These are phyloP conservation scores for Diplolepis rosae DNA, from an alignment of 2,888 invertebrate species.

Conservation along the genomic window DNA sequence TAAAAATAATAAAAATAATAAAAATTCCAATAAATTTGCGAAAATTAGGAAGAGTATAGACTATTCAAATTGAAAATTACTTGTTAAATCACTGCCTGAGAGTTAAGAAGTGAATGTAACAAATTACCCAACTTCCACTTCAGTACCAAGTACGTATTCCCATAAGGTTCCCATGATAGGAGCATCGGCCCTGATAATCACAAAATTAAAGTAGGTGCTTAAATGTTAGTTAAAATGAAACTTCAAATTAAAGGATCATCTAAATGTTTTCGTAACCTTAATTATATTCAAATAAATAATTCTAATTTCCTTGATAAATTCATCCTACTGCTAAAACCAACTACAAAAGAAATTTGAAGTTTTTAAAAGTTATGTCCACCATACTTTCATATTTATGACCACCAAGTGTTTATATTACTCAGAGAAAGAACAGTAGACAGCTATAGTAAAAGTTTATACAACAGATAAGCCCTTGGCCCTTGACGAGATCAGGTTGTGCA, in stretches of 20 bases:
- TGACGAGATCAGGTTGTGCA: background rate
- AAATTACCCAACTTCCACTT: constrained; percentile 84
- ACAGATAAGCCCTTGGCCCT: background rate
- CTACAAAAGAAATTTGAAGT: too few relatives aligned
- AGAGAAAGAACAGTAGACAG: too few relatives aligned
- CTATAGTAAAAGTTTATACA: background rate
- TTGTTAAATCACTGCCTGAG: constrained; percentile 30
- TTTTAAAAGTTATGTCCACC: background rate
- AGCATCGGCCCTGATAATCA: constrained; percentile 92
- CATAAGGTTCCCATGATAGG: constrained; percentile 97
- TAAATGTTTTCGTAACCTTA: too few relatives aligned
- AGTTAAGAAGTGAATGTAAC: constrained; percentile 23
- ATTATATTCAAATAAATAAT: too few relatives aligned
- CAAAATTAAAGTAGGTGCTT: constrained; percentile 53
- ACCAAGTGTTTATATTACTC: background rate
- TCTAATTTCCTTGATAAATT: too few relatives aligned
- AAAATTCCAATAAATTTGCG: constrained; percentile 9
- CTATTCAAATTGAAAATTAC: constrained; percentile 8
- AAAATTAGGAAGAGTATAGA: background rate
- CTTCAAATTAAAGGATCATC: too few relatives aligned
- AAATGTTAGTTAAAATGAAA: too few relatives aligned
- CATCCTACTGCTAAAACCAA: too few relatives aligned
- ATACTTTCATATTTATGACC: background rate
- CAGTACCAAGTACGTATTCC: constrained; percentile 89
- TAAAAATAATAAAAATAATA: background rate